Conservation (phyloP, 1,140 invertebrate genomes). For the Euschistus heros region DNA sequence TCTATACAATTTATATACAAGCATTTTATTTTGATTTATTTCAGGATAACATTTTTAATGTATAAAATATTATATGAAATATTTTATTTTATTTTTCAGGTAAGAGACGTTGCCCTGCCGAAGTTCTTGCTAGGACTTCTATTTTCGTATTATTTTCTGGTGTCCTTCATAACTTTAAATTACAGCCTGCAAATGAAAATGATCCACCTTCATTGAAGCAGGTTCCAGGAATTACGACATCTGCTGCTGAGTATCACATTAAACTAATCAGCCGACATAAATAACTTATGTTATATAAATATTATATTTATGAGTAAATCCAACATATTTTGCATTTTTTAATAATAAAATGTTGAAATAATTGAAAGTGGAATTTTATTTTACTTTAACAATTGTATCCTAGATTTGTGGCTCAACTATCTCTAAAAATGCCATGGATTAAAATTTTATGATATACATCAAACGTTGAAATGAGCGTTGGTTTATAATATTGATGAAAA, state of each 20-base stretch:
- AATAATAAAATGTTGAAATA: too few species aligned
- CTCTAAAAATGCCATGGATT: too few species aligned
- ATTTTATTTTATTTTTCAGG: slow-evolving; percentile 39
- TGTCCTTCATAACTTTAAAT: slow-evolving; percentile 48
- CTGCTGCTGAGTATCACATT: slow-evolving; percentile 35
- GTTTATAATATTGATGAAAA: too few species aligned
- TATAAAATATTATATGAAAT: neutral
- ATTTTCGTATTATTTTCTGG: slow-evolving; percentile 61
- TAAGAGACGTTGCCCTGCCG: slow-evolving; percentile 62
- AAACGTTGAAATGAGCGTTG: too few species aligned
- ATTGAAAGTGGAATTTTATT: too few species aligned
- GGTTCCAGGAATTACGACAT: slow-evolving; percentile 33
- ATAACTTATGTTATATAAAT: too few species aligned
- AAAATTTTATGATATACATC: too few species aligned
- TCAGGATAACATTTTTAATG: neutral
- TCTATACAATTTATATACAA: too few species aligned
- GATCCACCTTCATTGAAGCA: slow-evolving; percentile 30
- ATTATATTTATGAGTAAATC: too few species aligned
- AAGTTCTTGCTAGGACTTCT: slow-evolving; percentile 57
- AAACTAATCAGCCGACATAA: slow-evolving; percentile 3
- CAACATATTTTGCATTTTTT: too few species aligned
- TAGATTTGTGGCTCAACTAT: too few species aligned
- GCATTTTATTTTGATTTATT: neutral
- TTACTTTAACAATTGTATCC: too few species aligned
- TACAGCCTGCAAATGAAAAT: slow-evolving; percentile 34